phyloP scores from a whole-genome alignment of 2,888 invertebrate genomes.

The Steinernema hermaphroditum region DNA sequence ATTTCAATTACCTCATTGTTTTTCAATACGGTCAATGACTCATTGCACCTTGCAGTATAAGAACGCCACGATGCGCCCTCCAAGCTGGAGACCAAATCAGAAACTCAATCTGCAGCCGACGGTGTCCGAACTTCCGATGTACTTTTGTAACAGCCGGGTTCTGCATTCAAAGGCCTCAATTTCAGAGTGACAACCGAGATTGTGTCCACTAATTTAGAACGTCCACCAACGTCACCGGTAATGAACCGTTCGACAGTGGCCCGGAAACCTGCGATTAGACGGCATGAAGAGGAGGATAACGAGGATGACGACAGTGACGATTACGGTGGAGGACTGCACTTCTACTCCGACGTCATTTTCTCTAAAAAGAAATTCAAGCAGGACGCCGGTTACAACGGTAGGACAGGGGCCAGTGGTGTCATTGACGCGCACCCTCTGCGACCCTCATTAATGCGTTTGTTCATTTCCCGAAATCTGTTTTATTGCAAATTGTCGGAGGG shows the following conservation, averaged over 20 bases:
- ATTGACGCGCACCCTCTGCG: background rate
- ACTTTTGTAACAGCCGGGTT: background rate
- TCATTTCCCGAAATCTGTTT: conserved; percentile 28
- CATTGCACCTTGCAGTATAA: background rate
- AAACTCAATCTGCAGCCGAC: background rate
- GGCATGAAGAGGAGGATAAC: conserved; percentile 10
- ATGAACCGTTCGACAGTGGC: background rate
- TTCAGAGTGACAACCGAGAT: conserved; percentile 15
- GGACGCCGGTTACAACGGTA: conserved; percentile 3
- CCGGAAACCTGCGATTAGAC: background rate
- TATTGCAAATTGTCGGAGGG: conserved; percentile 30
- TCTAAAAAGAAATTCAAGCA: background rate
- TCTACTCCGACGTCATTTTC: conserved; percentile 21
- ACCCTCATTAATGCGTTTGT: conserved; percentile 26
- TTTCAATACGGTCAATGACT: background rate
- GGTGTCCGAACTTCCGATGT: background rate
- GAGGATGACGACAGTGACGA: conserved; percentile 6
- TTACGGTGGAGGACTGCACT: conserved; percentile 19
- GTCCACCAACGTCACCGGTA: conserved; percentile 20
- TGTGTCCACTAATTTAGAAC: conserved; percentile 12
- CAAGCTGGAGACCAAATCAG: background rate
- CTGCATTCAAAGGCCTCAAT: background rate
- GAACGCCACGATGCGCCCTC: conserved; percentile 1
- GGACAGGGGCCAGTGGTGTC: background rate
- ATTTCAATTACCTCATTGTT: background rate